These are phyloP conservation scores for Saccostrea cuccullata DNA, from an alignment of 1,140 invertebrate genomes.

Conservation along the genomic window DNA sequence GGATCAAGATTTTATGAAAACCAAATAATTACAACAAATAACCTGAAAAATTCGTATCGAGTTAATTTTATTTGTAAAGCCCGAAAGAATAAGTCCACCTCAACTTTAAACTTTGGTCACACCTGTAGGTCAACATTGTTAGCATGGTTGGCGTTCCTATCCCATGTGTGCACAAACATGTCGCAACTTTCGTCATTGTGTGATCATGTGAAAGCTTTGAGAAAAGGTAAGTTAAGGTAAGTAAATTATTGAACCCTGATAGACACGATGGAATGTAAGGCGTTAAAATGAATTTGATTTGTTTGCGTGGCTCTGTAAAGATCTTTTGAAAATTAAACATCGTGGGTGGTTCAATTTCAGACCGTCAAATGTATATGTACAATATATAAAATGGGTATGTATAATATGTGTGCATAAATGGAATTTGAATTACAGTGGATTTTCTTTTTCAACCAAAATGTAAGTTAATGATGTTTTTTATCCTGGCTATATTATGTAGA, in stretches of 20 bases:
- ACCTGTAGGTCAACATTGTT: conserved; percentile 26
- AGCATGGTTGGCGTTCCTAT: conserved; percentile 24
- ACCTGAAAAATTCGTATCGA: too few species aligned
- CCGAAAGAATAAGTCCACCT: not conserved
- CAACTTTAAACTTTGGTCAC: not conserved
- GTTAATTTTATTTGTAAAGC: too few species aligned
- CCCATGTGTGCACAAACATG: conserved; percentile 36
- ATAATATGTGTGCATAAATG: not conserved
- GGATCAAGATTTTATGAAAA: too few species aligned
- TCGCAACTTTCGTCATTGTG: conserved; percentile 23
- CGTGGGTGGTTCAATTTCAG: conserved; percentile 2
- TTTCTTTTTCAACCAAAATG: not conserved
- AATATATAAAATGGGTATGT: not conserved
- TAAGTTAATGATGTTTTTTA: not conserved
- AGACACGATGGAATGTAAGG: not conserved
- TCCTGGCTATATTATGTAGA: not conserved
- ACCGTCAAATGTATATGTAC: not conserved
- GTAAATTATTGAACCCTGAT: conserved; percentile 21
- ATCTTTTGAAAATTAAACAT: not conserved
- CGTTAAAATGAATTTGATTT: conserved; percentile 20
- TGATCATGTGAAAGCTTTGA: not conserved
- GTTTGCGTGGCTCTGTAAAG: not conserved
- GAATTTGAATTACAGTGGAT: too few species aligned
- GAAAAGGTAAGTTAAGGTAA: conserved; percentile 25
- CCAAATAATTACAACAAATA: too few species aligned